These are phyloP conservation scores for Camponotus floridanus DNA, from an alignment of 1,140 invertebrate species.

Conservation along the genomic window DNA sequence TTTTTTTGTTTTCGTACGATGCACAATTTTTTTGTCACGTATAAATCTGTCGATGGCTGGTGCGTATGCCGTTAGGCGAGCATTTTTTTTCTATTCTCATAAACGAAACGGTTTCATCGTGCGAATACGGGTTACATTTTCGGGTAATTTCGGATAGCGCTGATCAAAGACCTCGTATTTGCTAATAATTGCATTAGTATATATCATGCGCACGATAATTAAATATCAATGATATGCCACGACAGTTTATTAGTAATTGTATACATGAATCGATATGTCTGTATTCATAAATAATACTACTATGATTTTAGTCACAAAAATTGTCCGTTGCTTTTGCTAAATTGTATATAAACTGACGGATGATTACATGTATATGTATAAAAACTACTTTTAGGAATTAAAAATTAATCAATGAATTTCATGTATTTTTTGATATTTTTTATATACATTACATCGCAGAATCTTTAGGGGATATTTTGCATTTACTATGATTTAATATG, in stretches of 20 bases:
- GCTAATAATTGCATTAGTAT: constrained; percentile 58
- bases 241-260: constrained; percentile 19
- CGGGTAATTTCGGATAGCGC: constrained; percentile 44
- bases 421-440: no score
- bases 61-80: constrained; percentile 30
- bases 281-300: not conserved
- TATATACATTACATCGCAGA: not conserved
- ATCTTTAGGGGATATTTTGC: not conserved
- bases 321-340: not conserved
- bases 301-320: not conserved
- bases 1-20: not conserved
- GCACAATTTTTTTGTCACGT: no score
- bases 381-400: not conserved
- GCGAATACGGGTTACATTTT: constrained; percentile 27
- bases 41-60: not conserved
- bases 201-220: constrained; percentile 50
- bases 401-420: not conserved
- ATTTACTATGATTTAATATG: no score
- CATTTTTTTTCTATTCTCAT: constrained; percentile 39
- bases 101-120: constrained; percentile 39
- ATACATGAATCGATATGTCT: not conserved
- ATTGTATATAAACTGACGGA: not conserved
- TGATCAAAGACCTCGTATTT: constrained; percentile 48
- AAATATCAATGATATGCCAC: constrained; percentile 25
- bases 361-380: not conserved